Percentiles rank a stretch among this genome's conserved stretches.
These are phyloP conservation scores for rat (Rattus norvegicus) DNA, from an alignment of 2,113 vertebrate genomes.

Conservation along the genomic window GRCr8 NC_086028.1:47190501-47191000, in stretches of 20 bases:
- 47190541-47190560: not conserved
- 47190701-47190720: slow-evolving; percentile 16
- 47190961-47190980: not conserved
- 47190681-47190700: no score
- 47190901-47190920: not conserved
- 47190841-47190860: not conserved
- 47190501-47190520: not conserved
- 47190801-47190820: not conserved
- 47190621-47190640: not conserved
- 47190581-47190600: slow-evolving; percentile 51
- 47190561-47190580: not conserved
- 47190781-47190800: not conserved
- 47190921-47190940: not conserved
- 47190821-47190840: not conserved
- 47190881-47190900: not conserved
- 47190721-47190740: not conserved
- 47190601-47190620: no score
- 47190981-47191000: not conserved
- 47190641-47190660: not conserved
- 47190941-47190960: not conserved
- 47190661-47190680: not conserved
- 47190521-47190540: not conserved
- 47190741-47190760: slow-evolving; percentile 45
- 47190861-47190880: not conserved
- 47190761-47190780: not conserved